Conservation (phyloP, 2,113 vertebrate species). For the Phalacrocorax brasilianus region DNA sequence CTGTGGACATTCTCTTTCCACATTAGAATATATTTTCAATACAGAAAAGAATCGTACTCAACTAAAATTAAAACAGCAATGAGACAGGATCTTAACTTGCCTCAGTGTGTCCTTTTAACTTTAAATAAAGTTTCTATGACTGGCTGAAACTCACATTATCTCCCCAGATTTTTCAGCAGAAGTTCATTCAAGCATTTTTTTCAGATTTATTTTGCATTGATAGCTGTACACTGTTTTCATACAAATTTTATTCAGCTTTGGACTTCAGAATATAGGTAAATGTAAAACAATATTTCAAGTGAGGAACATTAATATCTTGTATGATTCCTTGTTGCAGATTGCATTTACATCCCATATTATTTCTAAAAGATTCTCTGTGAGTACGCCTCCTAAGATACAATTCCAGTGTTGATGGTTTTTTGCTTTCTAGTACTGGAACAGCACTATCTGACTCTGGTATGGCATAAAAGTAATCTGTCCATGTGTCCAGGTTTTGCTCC, state of each 20-base stretch:
- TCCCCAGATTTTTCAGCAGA: not conserved
- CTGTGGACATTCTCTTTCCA: not conserved
- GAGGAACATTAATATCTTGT: not conserved
- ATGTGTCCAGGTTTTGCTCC: not conserved
- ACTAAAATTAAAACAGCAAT: not conserved
- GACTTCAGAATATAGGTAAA: not conserved
- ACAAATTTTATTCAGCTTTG: not conserved
- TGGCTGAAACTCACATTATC: not conserved
- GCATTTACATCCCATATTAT: not conserved
- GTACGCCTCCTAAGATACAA: not conserved
- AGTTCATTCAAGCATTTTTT: not conserved
- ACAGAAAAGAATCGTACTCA: not conserved
- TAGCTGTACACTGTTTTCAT: accelerated
- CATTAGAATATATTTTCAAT: not conserved
- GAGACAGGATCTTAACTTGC: not conserved
- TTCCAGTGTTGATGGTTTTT: not conserved
- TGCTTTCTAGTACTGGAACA: not conserved
- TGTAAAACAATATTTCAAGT: not conserved
- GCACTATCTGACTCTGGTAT: not conserved
- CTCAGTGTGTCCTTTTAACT: not conserved
- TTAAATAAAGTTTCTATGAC: not conserved
- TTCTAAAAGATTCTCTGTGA: not conserved
- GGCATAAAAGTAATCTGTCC: not conserved
- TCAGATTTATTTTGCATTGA: not conserved
- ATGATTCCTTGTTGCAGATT: not conserved